A percentile compares a stretch with the other conserved stretches of the same genome.
Conservation (phyloP, 2,888 invertebrate genomes). For the Torymus tubicola region DNA sequence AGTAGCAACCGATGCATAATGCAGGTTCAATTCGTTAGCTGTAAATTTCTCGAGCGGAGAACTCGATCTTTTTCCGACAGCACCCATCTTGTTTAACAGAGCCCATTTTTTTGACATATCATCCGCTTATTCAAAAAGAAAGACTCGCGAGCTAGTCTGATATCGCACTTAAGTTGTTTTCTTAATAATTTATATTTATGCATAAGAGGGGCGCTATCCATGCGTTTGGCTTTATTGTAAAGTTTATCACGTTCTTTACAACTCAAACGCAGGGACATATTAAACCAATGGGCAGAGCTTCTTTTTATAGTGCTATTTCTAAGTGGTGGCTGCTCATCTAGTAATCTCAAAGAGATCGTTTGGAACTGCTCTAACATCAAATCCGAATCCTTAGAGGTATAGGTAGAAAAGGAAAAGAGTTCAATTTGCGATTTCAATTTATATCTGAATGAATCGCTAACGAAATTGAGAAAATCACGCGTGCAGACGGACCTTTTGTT, state of each 20-base stretch:
- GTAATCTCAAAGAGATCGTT: not conserved
- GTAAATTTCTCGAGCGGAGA: not conserved
- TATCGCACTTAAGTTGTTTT: not conserved
- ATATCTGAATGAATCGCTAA: no score
- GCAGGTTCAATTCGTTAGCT: no score
- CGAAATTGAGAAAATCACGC: not conserved
- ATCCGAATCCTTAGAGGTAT: not conserved
- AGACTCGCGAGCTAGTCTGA: not conserved
- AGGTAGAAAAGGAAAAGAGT: not conserved
- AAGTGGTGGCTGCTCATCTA: not conserved
- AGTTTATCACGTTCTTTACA: not conserved
- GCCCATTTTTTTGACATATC: not conserved
- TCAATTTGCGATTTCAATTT: no score
- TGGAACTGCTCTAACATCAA: not conserved
- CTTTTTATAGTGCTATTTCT: not conserved
- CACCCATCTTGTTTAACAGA: not conserved
- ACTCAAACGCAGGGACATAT: not conserved
- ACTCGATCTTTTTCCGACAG: not conserved
- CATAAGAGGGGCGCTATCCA: not conserved
- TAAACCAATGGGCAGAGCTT: not conserved
- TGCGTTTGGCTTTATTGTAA: not conserved
- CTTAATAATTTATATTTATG: not conserved
- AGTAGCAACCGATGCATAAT: not conserved
- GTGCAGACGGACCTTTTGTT: not conserved
- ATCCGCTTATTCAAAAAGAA: not conserved